phyloP scores from a whole-genome alignment of 2,113 vertebrate genomes.

The Ornithorhynchus anatinus region DNA sequence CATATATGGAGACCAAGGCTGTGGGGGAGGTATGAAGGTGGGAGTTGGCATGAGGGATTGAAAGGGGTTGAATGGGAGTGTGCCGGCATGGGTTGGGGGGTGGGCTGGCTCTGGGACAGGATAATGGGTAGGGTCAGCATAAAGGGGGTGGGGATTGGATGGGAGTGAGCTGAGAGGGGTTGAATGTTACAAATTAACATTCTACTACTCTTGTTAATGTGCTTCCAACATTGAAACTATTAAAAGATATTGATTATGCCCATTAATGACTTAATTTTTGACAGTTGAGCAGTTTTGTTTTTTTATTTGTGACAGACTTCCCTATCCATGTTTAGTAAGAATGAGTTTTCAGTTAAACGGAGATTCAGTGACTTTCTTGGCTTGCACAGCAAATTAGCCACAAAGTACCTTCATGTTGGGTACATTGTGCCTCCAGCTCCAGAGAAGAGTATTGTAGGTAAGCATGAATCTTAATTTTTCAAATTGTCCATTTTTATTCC shows the following conservation, averaged over 20 bases:
- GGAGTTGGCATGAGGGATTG: not conserved
- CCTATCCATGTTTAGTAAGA: constrained; percentile 84
- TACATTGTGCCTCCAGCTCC: constrained; percentile 97
- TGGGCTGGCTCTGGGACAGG: not conserved
- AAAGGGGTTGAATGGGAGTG: too few relatives aligned
- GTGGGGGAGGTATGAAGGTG: not conserved
- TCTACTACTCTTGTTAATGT: too few relatives aligned
- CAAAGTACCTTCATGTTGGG: constrained; percentile 92
- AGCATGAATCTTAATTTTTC: constrained; percentile 53
- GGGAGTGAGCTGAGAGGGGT: not conserved
- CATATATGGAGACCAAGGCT: constrained; percentile 1
- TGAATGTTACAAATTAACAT: too few relatives aligned
- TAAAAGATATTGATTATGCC: too few relatives aligned
- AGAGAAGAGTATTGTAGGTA: constrained; percentile 99
- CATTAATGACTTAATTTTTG: not conserved
- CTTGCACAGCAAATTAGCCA: constrained; percentile 93
- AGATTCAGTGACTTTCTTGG: constrained; percentile 98
- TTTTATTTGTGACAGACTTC: constrained; percentile 79
- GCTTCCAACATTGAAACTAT: too few relatives aligned
- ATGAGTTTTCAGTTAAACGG: constrained; percentile 90
- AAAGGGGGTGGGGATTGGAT: not conserved
- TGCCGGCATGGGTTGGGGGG: not conserved
- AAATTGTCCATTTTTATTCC: not conserved
- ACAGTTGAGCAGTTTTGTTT: constrained; percentile 35
- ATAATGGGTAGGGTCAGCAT: not conserved